Percentiles rank a stretch among this genome's conserved stretches.
Conservation (phyloP, 2,797 vertebrate genomes). For the Apodemus agrarius region DNA sequence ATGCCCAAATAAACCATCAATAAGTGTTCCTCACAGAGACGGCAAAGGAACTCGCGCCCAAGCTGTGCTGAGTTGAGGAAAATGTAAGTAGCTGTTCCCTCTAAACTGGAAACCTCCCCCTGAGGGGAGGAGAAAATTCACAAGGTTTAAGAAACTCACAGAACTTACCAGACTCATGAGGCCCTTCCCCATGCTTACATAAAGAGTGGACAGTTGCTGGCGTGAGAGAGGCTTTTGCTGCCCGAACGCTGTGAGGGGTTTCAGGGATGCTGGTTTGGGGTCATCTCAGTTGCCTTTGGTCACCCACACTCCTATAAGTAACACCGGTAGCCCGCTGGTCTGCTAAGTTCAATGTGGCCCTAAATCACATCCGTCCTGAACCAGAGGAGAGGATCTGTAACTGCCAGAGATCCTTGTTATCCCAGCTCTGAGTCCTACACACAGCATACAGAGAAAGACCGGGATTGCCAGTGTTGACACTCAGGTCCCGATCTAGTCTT, state of each 20-base stretch:
- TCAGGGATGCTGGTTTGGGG: neutral
- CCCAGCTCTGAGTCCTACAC: fast-evolving
- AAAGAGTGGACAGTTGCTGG: neutral
- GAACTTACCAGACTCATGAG: neutral
- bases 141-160: neutral
- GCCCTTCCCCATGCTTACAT: neutral
- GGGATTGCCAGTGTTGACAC: fast-evolving
- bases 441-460: fast-evolving
- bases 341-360: neutral
- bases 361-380: neutral
- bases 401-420: fast-evolving
- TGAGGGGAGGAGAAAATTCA: neutral
- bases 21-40: neutral
- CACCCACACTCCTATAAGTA: neutral
- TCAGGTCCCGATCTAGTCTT: neutral
- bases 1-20: neutral
- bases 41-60: neutral
- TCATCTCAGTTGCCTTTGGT: neutral
- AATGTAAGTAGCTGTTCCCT: neutral
- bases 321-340: neutral
- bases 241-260: neutral
- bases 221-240: neutral
- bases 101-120: neutral
- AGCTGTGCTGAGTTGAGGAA: neutral
- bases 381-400: neutral